Evolutionary conservation across 1,140 invertebrate species (phyloP), one percentile per base, ranked within the genome.

Genomic region (Mycetomoellerius zeteki): DNA sequence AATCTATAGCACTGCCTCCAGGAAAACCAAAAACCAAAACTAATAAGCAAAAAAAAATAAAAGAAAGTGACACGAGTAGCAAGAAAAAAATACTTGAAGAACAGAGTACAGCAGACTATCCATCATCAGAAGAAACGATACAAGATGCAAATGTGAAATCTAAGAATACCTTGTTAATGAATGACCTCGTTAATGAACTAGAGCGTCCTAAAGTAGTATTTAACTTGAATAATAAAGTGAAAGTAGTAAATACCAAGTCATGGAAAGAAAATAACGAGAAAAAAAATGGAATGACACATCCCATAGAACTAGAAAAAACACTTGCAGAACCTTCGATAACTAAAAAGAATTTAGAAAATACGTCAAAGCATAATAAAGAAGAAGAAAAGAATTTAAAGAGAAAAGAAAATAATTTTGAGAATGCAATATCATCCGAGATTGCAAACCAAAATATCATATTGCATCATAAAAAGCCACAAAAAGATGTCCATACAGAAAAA

Each of bases 131-230:
- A 52, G 52, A 86, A 33, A 47, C 1, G 3, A 6, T 30, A 37
- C 50, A 85, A 75, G 81, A 65, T 64, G 16, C 56, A 33, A 73
- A 27, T 30, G n/a, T 21, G 58, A 87, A 24, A 21, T 75, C 5
- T 6, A 65, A 86, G 8, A 80, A 90, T 3, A 14, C 4, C 5
- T 12, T 27, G 0, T 19, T 67, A 0, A 67, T 64, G 8, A 62
- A 50, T 4, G n/a, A n/a, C n/a, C n/a, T n/a, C n/a, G n/a, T n/a
- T n/a, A n/a, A n/a, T n/a, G 88, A 92, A 27, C 73, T 90, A 64
- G 84, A 90, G 2, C 75, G 94, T 6, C 91, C 91, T 0, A 94
- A 94, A 80, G 93, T 95, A 0, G 65, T 92, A 5, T 94, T 94
- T 50, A 94, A 94, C 71, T 88, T 94, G 14, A 90, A 85, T 72